Base-by-base conservation (phyloP, 2,113 vertebrate genomes). In the Cyprinus carpio region DNA sequence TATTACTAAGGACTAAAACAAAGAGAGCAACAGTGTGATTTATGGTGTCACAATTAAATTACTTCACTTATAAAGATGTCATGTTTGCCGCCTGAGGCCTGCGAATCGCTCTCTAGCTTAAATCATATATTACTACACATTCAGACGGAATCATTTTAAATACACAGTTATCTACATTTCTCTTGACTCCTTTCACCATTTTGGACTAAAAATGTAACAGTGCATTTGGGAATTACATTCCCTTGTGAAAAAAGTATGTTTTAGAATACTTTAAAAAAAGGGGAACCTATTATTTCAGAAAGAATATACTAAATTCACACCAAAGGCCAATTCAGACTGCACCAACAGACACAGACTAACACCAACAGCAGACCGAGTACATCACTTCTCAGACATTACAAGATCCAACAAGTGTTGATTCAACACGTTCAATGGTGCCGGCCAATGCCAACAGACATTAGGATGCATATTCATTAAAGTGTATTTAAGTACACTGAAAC, bases 1-100 rank as follows among this genome's bases (percentile, higher is more conserved):
- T 84, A 88, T 89, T 87, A 89, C 83, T 85, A 79, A 88, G 84
- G 86, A 89, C 89, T 85, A 87, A 90, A 90, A 91, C 88, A 91
- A 89, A 92, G 69, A 87, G 87, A 80, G 87, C 64, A 49, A 31
- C 40, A 71, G 56, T 43, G 54, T 88, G 67, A 86, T 92, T 92
- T 88, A 86, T 81, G 51, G 40, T 83, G 87, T 76, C 75, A 84
- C 89, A 85, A 77, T 86, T 78, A 86, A 85, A 90, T 90, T 71
- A 89, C 86, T 89, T 83, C 80, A 78, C 54, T 43, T 86, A 89
- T 89, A 90, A 90, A 90, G 74, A 86, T 87, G 86, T 84, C 90
- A 87, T 71, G 84, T 86, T 74, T 74, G 46, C 16, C 60, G 49
- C 29, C 87, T 81, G 51, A 81, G 85, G 86, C 83, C 77, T 67